Base-by-base conservation (phyloP, 2,113 vertebrate species). In the Corapipo altera region DNA sequence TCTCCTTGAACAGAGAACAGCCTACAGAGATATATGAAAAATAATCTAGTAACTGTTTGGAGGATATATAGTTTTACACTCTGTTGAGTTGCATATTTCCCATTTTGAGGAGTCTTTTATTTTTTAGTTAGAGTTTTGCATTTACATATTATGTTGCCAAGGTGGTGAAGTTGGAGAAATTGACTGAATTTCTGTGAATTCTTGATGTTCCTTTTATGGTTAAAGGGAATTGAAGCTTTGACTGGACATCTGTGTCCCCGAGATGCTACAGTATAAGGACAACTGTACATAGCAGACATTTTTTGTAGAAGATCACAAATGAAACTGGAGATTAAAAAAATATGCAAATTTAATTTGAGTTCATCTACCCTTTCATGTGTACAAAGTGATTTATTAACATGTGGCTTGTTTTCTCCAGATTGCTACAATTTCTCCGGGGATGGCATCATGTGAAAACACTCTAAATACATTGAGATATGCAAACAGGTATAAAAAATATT, bases 361-460 rank as follows among this genome's bases (percentile, higher is more conserved):
- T 91, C 9, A 55, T 37, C 7, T 77, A 21, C 12, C 6, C 10
- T 57, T 52, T 73, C 30, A 9, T 69, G 22, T 51, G 19, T 61
- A 46, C 13, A 19, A 48, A 94, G 35, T 2, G 8, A 41, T 81
- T 93, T 96, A 46, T 86, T 95, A 91, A 96, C 0, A 0, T 90
- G 35, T 94, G 57, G 16, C 61, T 85, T 97, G 39, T 78, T 88
- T 84, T 48, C 28, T 90, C 16, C 95, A 99, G 99, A 99, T 99
- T 8, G 99, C 99, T 46, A 99, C 99, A 54, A 99, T 99, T 97
- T 99, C 99, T 96, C 99, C 99, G 18, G 99, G 99, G 64, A 99
- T 99, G 98, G 99, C 99, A 30, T 99, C 99, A 24, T 99, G 99
- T 98, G 99, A 99, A 98, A 99, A 99, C 97, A 99, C 99, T 91